These are phyloP conservation scores for Lamproptera curius DNA, from an alignment of 2,888 invertebrate genomes.

Conservation along the genomic window DNA sequence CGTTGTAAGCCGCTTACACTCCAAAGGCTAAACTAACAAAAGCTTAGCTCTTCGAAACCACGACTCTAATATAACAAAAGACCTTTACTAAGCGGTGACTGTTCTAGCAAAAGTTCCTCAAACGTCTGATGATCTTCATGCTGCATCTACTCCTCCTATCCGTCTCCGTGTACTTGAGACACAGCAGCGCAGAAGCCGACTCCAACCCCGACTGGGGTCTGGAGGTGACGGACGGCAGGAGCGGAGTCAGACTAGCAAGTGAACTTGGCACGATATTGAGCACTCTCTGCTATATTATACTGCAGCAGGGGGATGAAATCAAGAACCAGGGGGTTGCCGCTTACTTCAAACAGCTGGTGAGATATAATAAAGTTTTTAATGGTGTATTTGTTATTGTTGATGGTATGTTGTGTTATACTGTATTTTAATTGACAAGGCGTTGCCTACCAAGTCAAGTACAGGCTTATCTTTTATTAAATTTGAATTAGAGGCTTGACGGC, in stretches of 20 bases:
- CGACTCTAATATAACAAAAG: too few species aligned
- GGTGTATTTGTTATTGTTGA: too few species aligned
- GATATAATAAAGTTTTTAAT: too few species aligned
- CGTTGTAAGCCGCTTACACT: too few species aligned
- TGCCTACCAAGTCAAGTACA: too few species aligned
- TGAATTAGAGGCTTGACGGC: too few species aligned
- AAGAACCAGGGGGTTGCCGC: conserved; percentile 94
- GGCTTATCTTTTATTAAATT: too few species aligned
- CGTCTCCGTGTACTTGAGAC: conserved; percentile 94
- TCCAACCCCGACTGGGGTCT: conserved; percentile 59
- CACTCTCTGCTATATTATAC: conserved; percentile 91
- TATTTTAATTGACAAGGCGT: too few species aligned
- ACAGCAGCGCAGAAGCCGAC: conserved; percentile 58
- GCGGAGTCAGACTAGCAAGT: conserved; percentile 82
- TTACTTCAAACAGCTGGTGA: conserved; percentile 94
- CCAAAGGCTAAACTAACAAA: too few species aligned
- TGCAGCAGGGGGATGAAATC: conserved; percentile 96
- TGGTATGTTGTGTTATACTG: too few species aligned
- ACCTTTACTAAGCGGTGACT: too few species aligned
- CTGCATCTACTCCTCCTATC: conserved; percentile 93
- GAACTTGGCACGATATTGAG: conserved; percentile 92
- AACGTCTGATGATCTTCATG: conserved; percentile 91
- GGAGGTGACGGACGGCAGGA: conserved; percentile 52
- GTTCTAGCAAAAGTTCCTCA: conserved; percentile 92
- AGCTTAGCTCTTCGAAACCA: too few species aligned